Evolutionary conservation across 1,140 invertebrate genomes (phyloP).

Genomic region (Grapholita molesta): DNA sequence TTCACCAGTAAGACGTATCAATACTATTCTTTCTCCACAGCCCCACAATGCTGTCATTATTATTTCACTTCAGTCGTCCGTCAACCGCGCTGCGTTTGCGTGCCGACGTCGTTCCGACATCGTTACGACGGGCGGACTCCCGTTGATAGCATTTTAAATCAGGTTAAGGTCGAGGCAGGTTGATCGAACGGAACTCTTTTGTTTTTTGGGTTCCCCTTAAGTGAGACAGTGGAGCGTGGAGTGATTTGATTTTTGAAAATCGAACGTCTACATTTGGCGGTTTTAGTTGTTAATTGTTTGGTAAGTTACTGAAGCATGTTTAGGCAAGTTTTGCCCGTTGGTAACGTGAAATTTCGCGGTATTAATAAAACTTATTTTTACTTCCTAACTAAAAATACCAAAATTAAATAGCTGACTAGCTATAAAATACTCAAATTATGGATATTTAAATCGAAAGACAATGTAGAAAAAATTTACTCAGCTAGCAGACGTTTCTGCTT

Average conservation of each 20-base stretch:
- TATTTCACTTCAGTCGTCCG: slow-evolving; percentile 62
- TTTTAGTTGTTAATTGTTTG: not conserved
- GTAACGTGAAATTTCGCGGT: too few species aligned
- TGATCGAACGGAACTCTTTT: not conserved
- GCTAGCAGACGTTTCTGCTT: too few species aligned
- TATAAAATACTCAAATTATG: too few species aligned
- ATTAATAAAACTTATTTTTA: too few species aligned
- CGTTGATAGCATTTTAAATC: slow-evolving; percentile 71
- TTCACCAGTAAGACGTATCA: not conserved
- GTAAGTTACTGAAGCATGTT: not conserved
- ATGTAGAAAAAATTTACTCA: too few species aligned
- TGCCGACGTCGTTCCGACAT: slow-evolving; percentile 15
- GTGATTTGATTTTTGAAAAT: not conserved
- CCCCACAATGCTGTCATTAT: slow-evolving; percentile 68
- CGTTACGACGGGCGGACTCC: not conserved
- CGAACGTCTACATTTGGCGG: not conserved
- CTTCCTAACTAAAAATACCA: too few species aligned
- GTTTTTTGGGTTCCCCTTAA: not conserved
- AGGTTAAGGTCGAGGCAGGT: slow-evolving; percentile 59
- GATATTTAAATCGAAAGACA: too few species aligned
- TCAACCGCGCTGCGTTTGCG: slow-evolving; percentile 54
- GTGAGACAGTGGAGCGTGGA: not conserved
- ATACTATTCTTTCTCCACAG: slow-evolving; percentile 23
- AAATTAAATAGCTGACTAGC: too few species aligned
- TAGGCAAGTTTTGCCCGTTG: too few species aligned